Conservation (phyloP, 2,888 invertebrate species). For the Cheiracanthium punctorium region DNA sequence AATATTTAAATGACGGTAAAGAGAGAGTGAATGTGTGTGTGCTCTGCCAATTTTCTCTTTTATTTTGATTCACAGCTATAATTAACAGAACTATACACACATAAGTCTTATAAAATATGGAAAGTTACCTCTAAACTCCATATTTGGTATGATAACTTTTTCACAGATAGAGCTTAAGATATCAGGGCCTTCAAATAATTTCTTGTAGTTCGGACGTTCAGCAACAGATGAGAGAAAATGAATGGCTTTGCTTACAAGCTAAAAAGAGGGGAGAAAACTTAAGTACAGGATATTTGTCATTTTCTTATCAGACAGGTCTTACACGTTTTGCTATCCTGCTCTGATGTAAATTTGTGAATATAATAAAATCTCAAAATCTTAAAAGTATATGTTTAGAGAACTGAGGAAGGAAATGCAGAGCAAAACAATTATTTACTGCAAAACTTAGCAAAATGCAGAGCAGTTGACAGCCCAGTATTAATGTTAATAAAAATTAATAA, state of each 20-base stretch:
- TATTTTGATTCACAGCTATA: neutral
- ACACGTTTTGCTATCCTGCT: too few species aligned
- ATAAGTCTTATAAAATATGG: too few species aligned
- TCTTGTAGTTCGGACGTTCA: slow-evolving; percentile 89
- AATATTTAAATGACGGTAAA: neutral
- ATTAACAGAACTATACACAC: neutral
- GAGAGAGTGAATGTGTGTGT: neutral
- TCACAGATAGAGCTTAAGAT: slow-evolving; percentile 95
- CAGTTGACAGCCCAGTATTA: too few species aligned
- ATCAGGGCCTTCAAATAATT: slow-evolving; percentile 90
- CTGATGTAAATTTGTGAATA: neutral
- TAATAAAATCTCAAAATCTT: too few species aligned
- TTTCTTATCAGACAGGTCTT: too few species aligned
- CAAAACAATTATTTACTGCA: too few species aligned
- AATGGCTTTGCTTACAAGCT: slow-evolving; percentile 96
- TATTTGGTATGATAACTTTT: slow-evolving; percentile 98
- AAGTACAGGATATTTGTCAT: neutral
- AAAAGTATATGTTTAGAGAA: too few species aligned
- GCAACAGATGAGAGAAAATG: slow-evolving; percentile 96
- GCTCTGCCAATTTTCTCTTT: neutral
- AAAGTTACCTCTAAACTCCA: slow-evolving; percentile 96
- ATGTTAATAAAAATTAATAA: too few species aligned
- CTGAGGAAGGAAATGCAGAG: too few species aligned
- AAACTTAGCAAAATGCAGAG: too few species aligned
- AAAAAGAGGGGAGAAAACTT: slow-evolving; percentile 61